Evolutionary conservation across 2,113 vertebrate genomes (phyloP).

Genomic region (Corythornis madagascariensis): DNA sequence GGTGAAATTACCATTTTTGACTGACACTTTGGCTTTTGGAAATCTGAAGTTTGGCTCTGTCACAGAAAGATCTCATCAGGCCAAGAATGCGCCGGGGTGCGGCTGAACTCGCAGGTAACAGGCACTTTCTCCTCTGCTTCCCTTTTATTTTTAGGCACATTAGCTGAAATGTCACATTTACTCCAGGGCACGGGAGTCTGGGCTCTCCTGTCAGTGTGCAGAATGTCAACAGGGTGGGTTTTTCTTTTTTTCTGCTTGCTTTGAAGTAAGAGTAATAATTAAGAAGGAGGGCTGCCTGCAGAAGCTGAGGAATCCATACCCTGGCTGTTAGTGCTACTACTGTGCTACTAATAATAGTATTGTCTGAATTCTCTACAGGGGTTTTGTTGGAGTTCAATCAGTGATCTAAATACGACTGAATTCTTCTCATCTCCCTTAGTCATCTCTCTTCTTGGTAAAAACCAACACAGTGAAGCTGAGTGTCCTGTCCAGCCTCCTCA

Average conservation of each 20-base stretch:
- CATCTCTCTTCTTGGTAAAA: neutral
- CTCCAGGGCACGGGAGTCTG: neutral
- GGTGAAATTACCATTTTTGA: constrained; percentile 21
- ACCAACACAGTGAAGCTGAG: neutral
- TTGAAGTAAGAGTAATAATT: constrained; percentile 59
- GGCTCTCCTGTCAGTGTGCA: neutral
- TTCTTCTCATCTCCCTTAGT: neutral
- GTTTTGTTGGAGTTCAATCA: neutral
- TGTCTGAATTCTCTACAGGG: neutral
- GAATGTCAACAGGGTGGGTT: neutral
- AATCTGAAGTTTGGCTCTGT: neutral
- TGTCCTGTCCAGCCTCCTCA: neutral
- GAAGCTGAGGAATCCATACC: neutral
- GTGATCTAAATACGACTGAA: neutral
- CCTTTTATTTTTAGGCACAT: constrained; percentile 55
- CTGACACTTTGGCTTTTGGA: constrained; percentile 6
- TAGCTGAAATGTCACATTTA: constrained; percentile 36
- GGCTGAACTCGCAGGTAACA: neutral
- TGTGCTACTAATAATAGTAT: neutral
- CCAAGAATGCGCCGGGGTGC: constrained; percentile 4
- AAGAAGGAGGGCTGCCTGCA: neutral
- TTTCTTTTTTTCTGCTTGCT: neutral
- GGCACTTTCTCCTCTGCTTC: constrained; percentile 26
- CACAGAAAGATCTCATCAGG: neutral
- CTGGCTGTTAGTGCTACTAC: neutral